phyloP scores from a whole-genome alignment of 35 echinoderm and acorn worm species.

The Heliocidaris tuberculata region DNA sequence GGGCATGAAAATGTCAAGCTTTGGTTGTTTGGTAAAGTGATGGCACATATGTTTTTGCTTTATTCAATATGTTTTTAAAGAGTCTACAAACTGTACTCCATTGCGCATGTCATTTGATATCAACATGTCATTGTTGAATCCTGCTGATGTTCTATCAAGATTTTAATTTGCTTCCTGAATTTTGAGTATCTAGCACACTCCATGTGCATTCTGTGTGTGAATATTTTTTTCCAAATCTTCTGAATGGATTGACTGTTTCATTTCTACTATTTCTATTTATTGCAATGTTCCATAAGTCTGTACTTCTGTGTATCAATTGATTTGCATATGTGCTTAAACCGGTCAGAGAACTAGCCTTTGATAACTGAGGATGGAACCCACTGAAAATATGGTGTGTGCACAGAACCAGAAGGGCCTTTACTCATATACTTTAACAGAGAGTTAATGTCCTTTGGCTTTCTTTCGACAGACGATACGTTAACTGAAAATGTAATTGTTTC shows the following conservation, averaged over 20 bases:
- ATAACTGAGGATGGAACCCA: not conserved
- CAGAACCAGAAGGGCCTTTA: too few relatives aligned
- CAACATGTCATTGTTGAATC: not conserved
- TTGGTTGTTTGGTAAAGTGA: too few relatives aligned
- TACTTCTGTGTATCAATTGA: not conserved
- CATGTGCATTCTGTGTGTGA: slow-evolving; percentile 8
- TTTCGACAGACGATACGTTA: not conserved
- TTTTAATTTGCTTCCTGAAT: not conserved
- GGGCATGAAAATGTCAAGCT: too few relatives aligned
- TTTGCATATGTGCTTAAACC: not conserved
- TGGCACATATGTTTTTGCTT: too few relatives aligned
- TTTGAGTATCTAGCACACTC: not conserved
- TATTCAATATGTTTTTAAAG: not conserved
- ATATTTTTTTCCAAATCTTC: not conserved
- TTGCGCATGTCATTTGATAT: not conserved
- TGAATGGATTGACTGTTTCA: not conserved
- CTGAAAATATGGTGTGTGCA: not conserved
- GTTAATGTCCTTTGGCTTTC: too few relatives aligned
- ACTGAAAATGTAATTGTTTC: not conserved
- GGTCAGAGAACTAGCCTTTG: not conserved
- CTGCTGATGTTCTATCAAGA: not conserved
- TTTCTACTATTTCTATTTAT: slow-evolving; percentile 7
- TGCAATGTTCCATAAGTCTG: not conserved
- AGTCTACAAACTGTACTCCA: not conserved
- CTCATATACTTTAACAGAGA: too few relatives aligned